Base-by-base conservation (phyloP, 2,113 vertebrate genomes). In the human region DNA sequence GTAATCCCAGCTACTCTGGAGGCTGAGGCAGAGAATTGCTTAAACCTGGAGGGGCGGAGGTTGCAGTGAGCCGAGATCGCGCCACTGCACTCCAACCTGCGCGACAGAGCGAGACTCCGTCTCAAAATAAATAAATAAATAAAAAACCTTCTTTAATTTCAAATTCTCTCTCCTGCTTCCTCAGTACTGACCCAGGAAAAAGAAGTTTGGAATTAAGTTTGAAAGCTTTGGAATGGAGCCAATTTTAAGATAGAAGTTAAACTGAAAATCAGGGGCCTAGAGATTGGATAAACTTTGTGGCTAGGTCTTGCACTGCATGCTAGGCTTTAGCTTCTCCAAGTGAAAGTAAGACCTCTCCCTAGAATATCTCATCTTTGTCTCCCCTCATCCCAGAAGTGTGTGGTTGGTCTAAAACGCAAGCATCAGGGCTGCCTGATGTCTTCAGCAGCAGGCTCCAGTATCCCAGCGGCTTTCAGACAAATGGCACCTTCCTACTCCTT, bases 401-500 rank as follows among this genome's bases (percentile, higher is more conserved):
- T 88, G 40, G 17, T 30, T 73, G 57, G 35, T n/a, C 80, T 92
- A 84, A 75, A 97, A 78, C 16, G 68, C 68, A 95, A 93, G 95
- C 66, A 86, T 8, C 25, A 57, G 38, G 23, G 18, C 48, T 90
- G 38, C 16, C 10, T 95, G 35, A 25, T 95, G 32, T 87, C 96
- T 92, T 96, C 27, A 85, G 59, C 72, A 89, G 22, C 22, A 76
- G 27, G 16, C 35, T 94, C 45, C 43, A 27, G 38, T 30, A 82
- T 89, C 78, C 38, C 83, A 70, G 38, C 75, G 27, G 57, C 30
- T 94, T 83, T 81, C 61, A 80, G 40, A 93, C 45, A 93, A 96
- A 94, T 93, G 91, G 80, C 52, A 89, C 80, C 17, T 96, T 81
- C 78, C 52, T 93, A 38, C 25, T 75, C 76, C 70, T 94, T 88